Evolutionary conservation across 2,888 invertebrate genomes (phyloP).

Genomic region (Cantharis lateralis): DNA sequence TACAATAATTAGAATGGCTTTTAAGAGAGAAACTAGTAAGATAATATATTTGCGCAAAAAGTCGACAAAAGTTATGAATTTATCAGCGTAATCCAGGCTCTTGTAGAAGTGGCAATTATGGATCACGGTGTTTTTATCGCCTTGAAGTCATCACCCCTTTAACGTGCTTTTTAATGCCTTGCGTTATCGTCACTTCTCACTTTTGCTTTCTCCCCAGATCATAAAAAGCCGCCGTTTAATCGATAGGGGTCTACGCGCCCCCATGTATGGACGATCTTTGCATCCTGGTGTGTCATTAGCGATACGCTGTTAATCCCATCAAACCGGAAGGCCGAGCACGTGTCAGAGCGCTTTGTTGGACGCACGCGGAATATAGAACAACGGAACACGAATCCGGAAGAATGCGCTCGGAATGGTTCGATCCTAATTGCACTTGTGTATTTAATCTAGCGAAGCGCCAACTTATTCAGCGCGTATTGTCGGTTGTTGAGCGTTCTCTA

Average conservation of each 20-base stretch:
- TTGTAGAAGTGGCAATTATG: slow-evolving; percentile 42
- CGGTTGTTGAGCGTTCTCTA: slow-evolving; percentile 31
- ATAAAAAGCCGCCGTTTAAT: slow-evolving; percentile 31
- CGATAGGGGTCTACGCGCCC: slow-evolving; percentile 40
- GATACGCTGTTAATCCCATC: slow-evolving; percentile 47
- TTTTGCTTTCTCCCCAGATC: slow-evolving; percentile 37
- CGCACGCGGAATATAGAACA: slow-evolving; percentile 41
- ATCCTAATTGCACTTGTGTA: slow-evolving; percentile 34
- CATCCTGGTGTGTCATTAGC: slow-evolving; percentile 47
- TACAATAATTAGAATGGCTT: slow-evolving; percentile 27
- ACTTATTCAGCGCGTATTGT: slow-evolving; percentile 31
- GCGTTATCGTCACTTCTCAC: slow-evolving; percentile 43
- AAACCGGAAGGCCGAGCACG: slow-evolving; percentile 45
- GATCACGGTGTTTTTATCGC: slow-evolving; percentile 42
- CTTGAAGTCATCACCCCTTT: slow-evolving; percentile 40
- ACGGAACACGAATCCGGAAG: slow-evolving; percentile 41
- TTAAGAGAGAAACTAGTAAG: slow-evolving; percentile 8
- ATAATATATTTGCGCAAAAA: slow-evolving; percentile 17
- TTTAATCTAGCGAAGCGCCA: slow-evolving; percentile 31
- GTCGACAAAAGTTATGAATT: slow-evolving; percentile 33
- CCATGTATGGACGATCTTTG: slow-evolving; percentile 46
- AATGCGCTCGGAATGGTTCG: slow-evolving; percentile 39
- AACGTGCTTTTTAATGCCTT: slow-evolving; percentile 40
- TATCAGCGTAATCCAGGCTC: slow-evolving; percentile 34
- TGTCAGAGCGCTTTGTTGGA: slow-evolving; percentile 43